Base-by-base conservation (phyloP, 1,140 invertebrate genomes). In the Aphidius ervi region DNA sequence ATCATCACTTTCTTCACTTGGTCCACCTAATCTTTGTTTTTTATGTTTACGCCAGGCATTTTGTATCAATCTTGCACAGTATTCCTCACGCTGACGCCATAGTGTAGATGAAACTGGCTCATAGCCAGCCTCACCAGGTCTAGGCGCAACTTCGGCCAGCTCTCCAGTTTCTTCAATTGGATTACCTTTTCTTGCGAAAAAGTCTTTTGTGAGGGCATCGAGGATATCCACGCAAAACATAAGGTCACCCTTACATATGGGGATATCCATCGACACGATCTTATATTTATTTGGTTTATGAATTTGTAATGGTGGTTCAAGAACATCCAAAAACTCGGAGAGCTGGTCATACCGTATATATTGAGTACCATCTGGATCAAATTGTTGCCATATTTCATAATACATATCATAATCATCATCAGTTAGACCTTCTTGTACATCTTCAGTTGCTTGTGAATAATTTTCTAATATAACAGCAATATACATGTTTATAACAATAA, bases 341-440 rank as follows among this genome's bases (percentile, higher is more conserved):
- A 99, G 81, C 76, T 94, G 88, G 68, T 94, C 88, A 80, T 97
- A 95, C 52, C 88, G 85, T 69, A 99, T 97, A 81, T 97, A 99
- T 78, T 98, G 94, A 5, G 95, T 97, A 53, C 96, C 96, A 71
- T 98, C 93, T 0, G 96, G 95, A 81, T 99, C 97, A 79, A 95
- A 99, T 70, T 95, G 90, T 76, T 98, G 95, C 97, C 97, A 99
- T 67, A 98, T 97, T 81, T 98, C 96, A 76, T 99, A 99, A 81
- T 97, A 99, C 94, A 98, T 97, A 76, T 99, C 97, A 82, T 98
- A 98, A 77, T 99, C 96, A 79, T 99, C 96, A 75, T 97, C 95
- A 41, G 96, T 98, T 48, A 98, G 84, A 70, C 96, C 95, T 80
- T 98, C 95, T 75, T 98, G 95, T 48, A 98, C 97, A 79, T 98